Percentiles rank a stretch among this genome's conserved stretches.
These are phyloP conservation scores for Glyptemys insculpta DNA, from an alignment of 2,797 vertebrate species.

Conservation along the genomic window DNA sequence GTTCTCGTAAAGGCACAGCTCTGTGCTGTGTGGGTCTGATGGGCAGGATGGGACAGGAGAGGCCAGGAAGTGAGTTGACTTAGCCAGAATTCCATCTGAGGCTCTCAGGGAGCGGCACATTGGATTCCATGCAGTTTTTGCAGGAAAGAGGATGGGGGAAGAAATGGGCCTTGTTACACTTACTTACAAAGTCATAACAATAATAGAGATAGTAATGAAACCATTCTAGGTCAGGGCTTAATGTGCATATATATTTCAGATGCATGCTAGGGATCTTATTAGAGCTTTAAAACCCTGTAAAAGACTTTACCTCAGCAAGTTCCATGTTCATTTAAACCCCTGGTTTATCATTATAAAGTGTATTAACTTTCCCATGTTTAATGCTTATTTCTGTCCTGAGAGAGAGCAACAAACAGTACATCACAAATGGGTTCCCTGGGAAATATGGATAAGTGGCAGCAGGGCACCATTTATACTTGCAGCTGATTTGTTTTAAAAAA, in stretches of 20 bases:
- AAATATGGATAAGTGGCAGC: constrained; percentile 46
- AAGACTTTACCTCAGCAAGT: constrained; percentile 72
- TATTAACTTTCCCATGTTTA: constrained; percentile 62
- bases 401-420: constrained; percentile 69
- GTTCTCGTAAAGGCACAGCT: neutral
- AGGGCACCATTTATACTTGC: neutral
- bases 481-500: constrained; percentile 33
- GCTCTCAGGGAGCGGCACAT: neutral
- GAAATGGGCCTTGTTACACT: neutral
- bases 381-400: constrained; percentile 69
- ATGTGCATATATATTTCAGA: constrained; percentile 40
- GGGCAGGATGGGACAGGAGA: neutral
- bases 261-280: constrained; percentile 63
- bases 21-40: neutral
- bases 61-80: neutral
- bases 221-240: constrained; percentile 67
- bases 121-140: neutral
- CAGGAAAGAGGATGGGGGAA: neutral
- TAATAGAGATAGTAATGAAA: constrained; percentile 69
- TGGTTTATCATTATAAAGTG: constrained; percentile 53
- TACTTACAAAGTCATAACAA: constrained; percentile 50
- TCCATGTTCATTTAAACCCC: constrained; percentile 71
- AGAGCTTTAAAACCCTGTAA: constrained; percentile 62
- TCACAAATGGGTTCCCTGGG: constrained; percentile 56
- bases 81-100: neutral